phyloP scores from a whole-genome alignment of 1,140 invertebrate genomes.

The Maniola jurtina region DNA sequence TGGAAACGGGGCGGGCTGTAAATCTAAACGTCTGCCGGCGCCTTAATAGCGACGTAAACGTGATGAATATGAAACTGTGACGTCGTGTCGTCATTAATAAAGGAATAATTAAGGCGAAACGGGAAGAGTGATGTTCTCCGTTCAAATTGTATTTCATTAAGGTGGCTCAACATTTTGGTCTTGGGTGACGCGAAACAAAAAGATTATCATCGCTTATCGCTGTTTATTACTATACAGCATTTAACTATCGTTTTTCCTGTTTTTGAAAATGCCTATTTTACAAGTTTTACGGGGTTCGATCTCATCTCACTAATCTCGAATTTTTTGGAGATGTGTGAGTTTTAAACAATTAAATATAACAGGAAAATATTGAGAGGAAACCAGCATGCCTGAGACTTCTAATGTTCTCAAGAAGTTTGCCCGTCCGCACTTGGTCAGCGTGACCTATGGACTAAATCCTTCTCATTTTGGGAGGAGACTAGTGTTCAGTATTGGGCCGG shows the following conservation, averaged over 20 bases:
- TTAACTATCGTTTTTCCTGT: background rate
- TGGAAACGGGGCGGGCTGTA: constrained; percentile 58
- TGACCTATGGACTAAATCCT: too few relatives aligned
- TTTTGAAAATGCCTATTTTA: background rate
- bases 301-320: too few relatives aligned
- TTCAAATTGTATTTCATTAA: constrained; percentile 10
- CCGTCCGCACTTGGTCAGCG: too few relatives aligned
- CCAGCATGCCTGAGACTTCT: too few relatives aligned
- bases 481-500: too few relatives aligned
- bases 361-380: too few relatives aligned
- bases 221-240: background rate
- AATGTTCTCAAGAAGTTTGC: too few relatives aligned
- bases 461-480: too few relatives aligned
- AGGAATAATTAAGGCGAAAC: constrained; percentile 18
- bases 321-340: too few relatives aligned
- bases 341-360: too few relatives aligned
- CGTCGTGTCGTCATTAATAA: constrained; percentile 32
- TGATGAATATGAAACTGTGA: constrained; percentile 55
- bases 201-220: background rate
- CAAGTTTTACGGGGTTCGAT: too few relatives aligned
- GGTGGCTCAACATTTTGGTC: background rate
- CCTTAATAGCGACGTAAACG: constrained; percentile 51
- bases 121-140: constrained; percentile 18
- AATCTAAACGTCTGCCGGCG: constrained; percentile 50
- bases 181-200: background rate